A percentile compares a stretch with the other conserved stretches of the same genome.
Evolutionary conservation across 2,113 vertebrate genomes (phyloP).

Genomic region (Gallinago paraguaiae): DNA sequence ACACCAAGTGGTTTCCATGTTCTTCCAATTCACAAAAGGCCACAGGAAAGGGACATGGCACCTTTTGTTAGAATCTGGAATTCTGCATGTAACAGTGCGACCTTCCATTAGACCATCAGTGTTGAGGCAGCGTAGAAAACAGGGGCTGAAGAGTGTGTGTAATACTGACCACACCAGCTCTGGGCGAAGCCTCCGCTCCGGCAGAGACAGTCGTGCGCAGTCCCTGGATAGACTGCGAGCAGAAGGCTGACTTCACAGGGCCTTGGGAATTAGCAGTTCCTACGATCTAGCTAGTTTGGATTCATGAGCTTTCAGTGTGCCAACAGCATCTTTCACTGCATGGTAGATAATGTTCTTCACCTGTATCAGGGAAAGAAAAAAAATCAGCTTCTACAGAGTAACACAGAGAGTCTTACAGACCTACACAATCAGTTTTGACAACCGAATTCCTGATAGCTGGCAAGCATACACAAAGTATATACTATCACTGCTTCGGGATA

Average conservation of each 20-base stretch:
- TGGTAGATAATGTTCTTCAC: conserved; percentile 99
- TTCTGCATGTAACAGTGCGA: conserved; percentile 69
- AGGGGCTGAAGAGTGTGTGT: conserved; percentile 78
- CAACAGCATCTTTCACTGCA: conserved; percentile 97
- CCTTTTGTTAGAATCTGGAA: conserved; percentile 70
- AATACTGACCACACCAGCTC: conserved; percentile 78
- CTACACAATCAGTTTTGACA: not conserved
- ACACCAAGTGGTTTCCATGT: conserved; percentile 64
- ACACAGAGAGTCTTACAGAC: not conserved
- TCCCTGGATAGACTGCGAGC: conserved; percentile 70
- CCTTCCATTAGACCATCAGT: conserved; percentile 72
- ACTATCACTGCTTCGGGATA: not conserved
- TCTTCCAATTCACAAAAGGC: conserved; percentile 74
- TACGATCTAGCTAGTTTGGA: conserved; percentile 93
- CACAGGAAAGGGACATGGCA: conserved; percentile 74
- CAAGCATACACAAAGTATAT: not conserved
- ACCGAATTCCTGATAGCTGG: not conserved
- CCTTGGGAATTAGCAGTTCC: conserved; percentile 63
- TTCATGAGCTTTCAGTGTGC: conserved; percentile 95
- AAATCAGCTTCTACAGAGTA: not conserved
- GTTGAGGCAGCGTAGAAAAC: conserved; percentile 78
- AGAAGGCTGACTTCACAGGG: conserved; percentile 74
- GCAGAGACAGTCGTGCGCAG: conserved; percentile 63
- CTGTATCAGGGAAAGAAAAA: conserved; percentile 69
- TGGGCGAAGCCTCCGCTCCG: conserved; percentile 69